Percentiles rank a stretch among this genome's conserved stretches.
phyloP scores from a whole-genome alignment of 2,113 vertebrate species.

The Motacilla alba region DNA sequence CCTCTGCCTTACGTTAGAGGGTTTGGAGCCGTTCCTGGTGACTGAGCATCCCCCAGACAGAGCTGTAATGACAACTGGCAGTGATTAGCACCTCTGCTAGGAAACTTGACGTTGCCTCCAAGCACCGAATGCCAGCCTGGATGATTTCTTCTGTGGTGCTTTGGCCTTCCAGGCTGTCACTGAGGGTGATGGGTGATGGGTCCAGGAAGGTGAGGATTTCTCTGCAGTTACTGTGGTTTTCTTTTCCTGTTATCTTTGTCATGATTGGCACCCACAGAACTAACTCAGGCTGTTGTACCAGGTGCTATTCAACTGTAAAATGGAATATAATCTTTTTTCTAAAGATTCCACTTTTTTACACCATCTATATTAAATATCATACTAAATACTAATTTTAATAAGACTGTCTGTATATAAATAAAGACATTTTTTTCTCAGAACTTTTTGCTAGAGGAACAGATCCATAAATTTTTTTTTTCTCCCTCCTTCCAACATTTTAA shows the following conservation, averaged over 20 bases:
- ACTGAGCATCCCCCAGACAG: slow-evolving; percentile 9
- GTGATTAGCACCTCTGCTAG: slow-evolving; percentile 46
- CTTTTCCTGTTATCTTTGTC: background rate
- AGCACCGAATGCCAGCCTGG: background rate
- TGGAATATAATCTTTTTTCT: background rate
- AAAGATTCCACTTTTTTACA: background rate
- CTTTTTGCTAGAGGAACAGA: background rate
- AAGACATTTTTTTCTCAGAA: background rate
- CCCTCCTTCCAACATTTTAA: background rate
- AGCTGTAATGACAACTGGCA: slow-evolving; percentile 59
- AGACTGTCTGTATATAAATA: accelerated
- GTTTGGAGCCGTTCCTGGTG: slow-evolving; percentile 44
- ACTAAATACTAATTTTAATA: background rate
- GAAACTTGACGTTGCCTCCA: background rate
- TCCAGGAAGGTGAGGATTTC: background rate
- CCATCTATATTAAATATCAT: background rate
- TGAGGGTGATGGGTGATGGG: background rate
- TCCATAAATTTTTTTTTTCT: background rate
- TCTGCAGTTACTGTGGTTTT: background rate
- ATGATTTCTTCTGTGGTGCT: background rate
- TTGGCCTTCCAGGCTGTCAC: background rate
- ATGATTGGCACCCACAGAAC: background rate
- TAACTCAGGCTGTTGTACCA: background rate
- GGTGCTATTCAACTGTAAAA: background rate
- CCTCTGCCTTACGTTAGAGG: background rate